Percentiles rank a stretch among this genome's conserved stretches.
phyloP scores from a whole-genome alignment of 2,797 vertebrate species.

The Sciurus vulgaris region DNA sequence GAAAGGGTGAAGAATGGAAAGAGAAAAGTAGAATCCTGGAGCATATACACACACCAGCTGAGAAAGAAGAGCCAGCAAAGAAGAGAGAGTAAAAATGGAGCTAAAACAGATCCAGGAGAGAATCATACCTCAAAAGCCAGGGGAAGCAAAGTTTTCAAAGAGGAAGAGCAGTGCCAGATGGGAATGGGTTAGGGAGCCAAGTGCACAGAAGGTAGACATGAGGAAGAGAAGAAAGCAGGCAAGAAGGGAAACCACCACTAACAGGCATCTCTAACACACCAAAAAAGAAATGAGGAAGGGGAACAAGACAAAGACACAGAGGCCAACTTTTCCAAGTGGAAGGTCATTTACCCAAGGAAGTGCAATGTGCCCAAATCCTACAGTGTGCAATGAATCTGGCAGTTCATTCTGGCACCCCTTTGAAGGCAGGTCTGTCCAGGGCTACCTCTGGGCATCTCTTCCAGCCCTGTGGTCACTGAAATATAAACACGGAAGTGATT shows the following conservation, averaged over 20 bases:
- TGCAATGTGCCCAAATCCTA: not conserved
- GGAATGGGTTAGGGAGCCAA: not conserved
- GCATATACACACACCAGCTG: not conserved
- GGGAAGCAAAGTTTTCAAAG: not conserved
- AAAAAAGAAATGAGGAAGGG: not conserved
- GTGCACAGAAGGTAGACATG: too few species aligned
- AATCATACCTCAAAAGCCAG: not conserved
- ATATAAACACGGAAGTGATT: not conserved
- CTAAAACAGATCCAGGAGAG: not conserved
- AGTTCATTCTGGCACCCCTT: not conserved
- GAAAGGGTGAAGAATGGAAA: not conserved
- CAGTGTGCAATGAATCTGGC: accelerated
- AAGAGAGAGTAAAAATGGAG: not conserved
- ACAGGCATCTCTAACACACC: not conserved
- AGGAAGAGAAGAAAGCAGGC: not conserved
- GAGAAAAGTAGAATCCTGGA: not conserved
- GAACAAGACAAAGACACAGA: not conserved
- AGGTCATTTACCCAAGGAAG: not conserved
- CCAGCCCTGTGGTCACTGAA: not conserved
- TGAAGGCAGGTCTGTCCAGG: not conserved
- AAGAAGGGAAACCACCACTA: not conserved
- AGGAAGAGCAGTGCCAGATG: not conserved
- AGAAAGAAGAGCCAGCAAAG: not conserved
- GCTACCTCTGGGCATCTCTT: not conserved
- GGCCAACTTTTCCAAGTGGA: not conserved